A percentile compares a stretch with the other conserved stretches of the same genome.
These are phyloP conservation scores for Drosophila pallidifrons DNA, from an alignment of 1,140 invertebrate species.

Conservation along the genomic window DNA sequence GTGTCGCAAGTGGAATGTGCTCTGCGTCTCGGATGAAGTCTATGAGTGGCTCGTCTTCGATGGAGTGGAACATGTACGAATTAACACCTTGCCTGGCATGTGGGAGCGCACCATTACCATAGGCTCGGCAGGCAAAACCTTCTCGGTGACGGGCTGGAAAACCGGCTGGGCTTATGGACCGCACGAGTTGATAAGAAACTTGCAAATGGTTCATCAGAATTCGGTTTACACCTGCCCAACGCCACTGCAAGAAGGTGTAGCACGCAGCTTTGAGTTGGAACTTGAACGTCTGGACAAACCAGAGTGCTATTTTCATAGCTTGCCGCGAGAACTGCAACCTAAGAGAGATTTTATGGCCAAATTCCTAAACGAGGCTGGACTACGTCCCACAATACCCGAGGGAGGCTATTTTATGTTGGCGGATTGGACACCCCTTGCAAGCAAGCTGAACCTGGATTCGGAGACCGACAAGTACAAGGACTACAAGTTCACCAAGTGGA, in stretches of 20 bases:
- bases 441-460: slow-evolving; percentile 88
- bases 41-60: slow-evolving; percentile 99
- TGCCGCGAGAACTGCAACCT: slow-evolving; percentile 91
- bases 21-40: slow-evolving; percentile 98
- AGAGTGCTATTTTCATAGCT: slow-evolving; percentile 94
- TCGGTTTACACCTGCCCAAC: slow-evolving; percentile 96
- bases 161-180: slow-evolving; percentile 98
- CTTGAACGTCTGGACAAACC: slow-evolving; percentile 88
- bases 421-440: slow-evolving; percentile 92
- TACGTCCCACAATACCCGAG: slow-evolving; percentile 96
- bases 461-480: slow-evolving; percentile 92
- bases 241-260: slow-evolving; percentile 96
- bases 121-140: slow-evolving; percentile 98
- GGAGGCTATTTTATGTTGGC: slow-evolving; percentile 99
- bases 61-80: slow-evolving; percentile 94
- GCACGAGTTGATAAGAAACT: slow-evolving; percentile 90
- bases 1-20: slow-evolving; percentile 96
- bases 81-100: slow-evolving; percentile 97
- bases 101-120: slow-evolving; percentile 99
- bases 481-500: slow-evolving; percentile 97
- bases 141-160: slow-evolving; percentile 99
- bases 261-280: slow-evolving; percentile 95
- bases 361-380: slow-evolving; percentile 91
- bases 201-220: slow-evolving; percentile 97
- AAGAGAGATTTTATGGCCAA: slow-evolving; percentile 95